These are phyloP conservation scores for Leucophenga varia DNA, from an alignment of 1,140 invertebrate species.

Conservation along the genomic window DNA sequence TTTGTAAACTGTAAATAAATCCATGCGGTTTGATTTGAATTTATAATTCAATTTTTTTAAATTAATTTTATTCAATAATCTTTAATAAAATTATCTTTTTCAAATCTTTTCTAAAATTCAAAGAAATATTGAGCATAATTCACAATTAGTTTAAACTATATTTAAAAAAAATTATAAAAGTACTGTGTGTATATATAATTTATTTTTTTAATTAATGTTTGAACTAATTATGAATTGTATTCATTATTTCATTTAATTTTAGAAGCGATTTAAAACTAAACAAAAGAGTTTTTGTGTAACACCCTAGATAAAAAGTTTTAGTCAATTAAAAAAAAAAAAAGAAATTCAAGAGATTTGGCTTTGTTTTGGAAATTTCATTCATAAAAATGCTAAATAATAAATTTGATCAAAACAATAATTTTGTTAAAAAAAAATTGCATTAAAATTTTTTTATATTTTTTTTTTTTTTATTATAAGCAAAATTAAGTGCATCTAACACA, in stretches of 20 bases:
- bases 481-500: too few species aligned
- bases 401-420: background rate
- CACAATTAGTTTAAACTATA: too few species aligned
- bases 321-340: background rate
- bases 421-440: background rate
- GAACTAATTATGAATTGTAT: too few species aligned
- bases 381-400: background rate
- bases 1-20: too few species aligned
- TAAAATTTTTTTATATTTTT: slow-evolving; percentile 4
- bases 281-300: slow-evolving; percentile 7
- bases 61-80: too few species aligned
- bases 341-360: background rate
- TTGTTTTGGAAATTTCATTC: background rate
- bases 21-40: too few species aligned
- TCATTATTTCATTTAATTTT: too few species aligned
- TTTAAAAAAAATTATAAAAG: slow-evolving; percentile 12
- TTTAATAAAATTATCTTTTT: slow-evolving; percentile 87
- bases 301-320: slow-evolving; percentile 5
- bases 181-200: background rate
- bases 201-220: background rate
- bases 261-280: too few species aligned
- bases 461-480: background rate
- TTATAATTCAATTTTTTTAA: too few species aligned
- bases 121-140: too few species aligned
- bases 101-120: slow-evolving; percentile 89